These are phyloP conservation scores for Propithecus perrieri DNA, from an alignment of 2,797 vertebrate species.

Conservation along the genomic window DNA sequence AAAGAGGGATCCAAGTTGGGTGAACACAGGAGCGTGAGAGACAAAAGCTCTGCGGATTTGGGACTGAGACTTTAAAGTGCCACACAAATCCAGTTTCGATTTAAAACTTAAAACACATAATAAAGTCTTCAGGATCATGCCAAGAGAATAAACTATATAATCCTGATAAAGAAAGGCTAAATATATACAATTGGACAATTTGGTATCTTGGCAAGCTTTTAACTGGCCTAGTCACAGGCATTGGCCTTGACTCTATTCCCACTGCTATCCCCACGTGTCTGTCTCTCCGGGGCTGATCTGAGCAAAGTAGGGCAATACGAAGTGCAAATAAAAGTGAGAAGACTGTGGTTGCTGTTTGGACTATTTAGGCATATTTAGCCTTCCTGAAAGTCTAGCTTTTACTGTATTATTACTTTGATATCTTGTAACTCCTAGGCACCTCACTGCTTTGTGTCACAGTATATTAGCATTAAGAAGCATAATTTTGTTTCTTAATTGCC, in stretches of 20 bases:
- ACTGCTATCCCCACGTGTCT: background rate
- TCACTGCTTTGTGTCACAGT: background rate
- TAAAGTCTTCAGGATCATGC: background rate
- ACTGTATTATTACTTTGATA: background rate
- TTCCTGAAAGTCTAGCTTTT: slow-evolving; percentile 38
- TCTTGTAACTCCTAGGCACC: background rate
- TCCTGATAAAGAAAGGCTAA: slow-evolving; percentile 4
- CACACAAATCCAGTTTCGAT: background rate
- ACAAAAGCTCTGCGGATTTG: no score
- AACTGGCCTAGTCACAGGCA: background rate
- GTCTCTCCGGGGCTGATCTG: background rate
- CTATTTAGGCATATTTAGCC: background rate
- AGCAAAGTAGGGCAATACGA: background rate
- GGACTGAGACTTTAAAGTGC: background rate
- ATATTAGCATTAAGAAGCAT: background rate
- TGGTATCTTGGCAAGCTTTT: background rate
- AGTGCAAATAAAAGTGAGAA: background rate
- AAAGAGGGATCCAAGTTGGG: no score
- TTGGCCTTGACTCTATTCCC: slow-evolving; percentile 33
- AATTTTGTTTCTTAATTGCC: background rate
- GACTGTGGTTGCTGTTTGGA: background rate
- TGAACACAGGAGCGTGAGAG: no score
- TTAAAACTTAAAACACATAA: background rate
- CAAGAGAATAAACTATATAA: background rate
- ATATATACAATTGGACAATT: background rate